phyloP scores from a whole-genome alignment of 2,797 vertebrate species.

The Falco biarmicus region DNA sequence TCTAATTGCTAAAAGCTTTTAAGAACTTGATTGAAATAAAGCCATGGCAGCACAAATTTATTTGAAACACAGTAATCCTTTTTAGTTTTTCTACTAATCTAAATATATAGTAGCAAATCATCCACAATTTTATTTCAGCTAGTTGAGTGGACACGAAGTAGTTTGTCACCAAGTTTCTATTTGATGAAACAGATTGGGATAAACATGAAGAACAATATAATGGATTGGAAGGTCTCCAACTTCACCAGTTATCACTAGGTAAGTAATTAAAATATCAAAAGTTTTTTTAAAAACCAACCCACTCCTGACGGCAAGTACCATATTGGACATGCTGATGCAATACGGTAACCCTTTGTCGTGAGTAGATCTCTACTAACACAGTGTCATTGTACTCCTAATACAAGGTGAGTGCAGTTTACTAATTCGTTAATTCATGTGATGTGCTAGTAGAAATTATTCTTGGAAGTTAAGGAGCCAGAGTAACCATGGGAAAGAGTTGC shows the following conservation, averaged over 20 bases:
- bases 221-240: background rate
- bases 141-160: background rate
- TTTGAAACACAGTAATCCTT: background rate
- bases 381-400: background rate
- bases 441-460: background rate
- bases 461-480: background rate
- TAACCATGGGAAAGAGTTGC: background rate
- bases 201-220: background rate
- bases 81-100: background rate
- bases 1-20: background rate
- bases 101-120: background rate
- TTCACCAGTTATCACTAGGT: background rate
- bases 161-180: background rate
- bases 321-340: background rate
- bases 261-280: background rate
- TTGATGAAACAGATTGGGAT: background rate
- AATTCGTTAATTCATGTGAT: background rate
- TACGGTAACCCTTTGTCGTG: background rate
- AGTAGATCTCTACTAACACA: background rate
- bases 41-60: background rate
- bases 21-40: background rate
- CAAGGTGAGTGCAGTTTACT: background rate
- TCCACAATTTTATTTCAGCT: background rate
- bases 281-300: background rate
- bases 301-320: background rate